These are phyloP conservation scores for Drosophila ambigua DNA, from an alignment of 1,140 invertebrate species.

Conservation along the genomic window DNA sequence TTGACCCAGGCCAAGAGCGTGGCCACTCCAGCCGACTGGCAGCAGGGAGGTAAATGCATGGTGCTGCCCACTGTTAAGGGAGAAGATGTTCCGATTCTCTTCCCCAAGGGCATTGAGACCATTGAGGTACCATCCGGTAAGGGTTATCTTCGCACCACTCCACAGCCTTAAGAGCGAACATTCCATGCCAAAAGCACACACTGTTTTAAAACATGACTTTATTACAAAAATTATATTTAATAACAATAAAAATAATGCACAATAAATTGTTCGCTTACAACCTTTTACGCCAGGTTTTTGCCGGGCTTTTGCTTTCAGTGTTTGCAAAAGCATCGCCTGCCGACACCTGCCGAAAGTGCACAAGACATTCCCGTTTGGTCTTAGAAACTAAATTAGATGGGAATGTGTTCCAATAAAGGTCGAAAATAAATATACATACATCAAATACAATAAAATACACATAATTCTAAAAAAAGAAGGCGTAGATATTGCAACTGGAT, in stretches of 20 bases:
- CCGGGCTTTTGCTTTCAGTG: conserved; percentile 29
- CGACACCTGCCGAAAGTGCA: conserved; percentile 18
- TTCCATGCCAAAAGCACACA: conserved; percentile 13
- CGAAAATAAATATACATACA: conserved; percentile 58
- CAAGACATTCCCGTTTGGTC: conserved; percentile 34
- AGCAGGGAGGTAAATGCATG: conserved; percentile 92
- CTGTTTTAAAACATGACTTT: conserved; percentile 48
- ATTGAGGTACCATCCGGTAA: conserved; percentile 92
- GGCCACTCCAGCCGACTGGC: conserved; percentile 98
- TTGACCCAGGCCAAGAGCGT: conserved; percentile 93
- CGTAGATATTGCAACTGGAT: conserved; percentile 71
- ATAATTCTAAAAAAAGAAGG: conserved; percentile 27
- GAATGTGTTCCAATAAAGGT: conserved; percentile 55
- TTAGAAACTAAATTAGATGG: conserved; percentile 64
- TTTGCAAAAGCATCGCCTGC: conserved; percentile 41
- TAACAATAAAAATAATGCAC: conserved; percentile 63
- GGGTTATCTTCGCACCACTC: conserved; percentile 90
- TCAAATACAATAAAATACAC: conserved; percentile 19
- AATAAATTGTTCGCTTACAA: conserved; percentile 58
- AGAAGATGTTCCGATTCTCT: conserved; percentile 88
- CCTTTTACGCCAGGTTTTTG: conserved; percentile 34
- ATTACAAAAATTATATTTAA: conserved; percentile 75
- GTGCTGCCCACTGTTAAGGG: conserved; percentile 90
- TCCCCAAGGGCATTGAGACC: conserved; percentile 88
- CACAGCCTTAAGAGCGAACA: conserved; percentile 46